phyloP scores from a whole-genome alignment of 1,140 invertebrate species.

The Calycopis cecrops region DNA sequence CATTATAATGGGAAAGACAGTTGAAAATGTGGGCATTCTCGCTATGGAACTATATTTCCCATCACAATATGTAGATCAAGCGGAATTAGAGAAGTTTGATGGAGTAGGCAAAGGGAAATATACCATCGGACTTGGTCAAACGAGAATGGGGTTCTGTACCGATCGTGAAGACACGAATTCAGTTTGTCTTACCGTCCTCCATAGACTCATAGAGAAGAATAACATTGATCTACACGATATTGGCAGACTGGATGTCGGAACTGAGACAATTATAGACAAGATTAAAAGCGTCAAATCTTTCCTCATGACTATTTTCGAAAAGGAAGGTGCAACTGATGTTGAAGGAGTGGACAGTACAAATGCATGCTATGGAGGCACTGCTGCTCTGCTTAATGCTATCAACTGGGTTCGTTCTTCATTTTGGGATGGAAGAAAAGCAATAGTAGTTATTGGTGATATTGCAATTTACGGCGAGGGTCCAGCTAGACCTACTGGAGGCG shows the following conservation, averaged over 20 bases:
- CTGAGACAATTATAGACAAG: slow-evolving; percentile 98
- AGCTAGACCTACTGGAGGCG: slow-evolving; percentile 97
- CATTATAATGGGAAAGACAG: slow-evolving; percentile 50
- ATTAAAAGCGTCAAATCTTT: slow-evolving; percentile 98
- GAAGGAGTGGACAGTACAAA: slow-evolving; percentile 98
- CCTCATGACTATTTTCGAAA: slow-evolving; percentile 96
- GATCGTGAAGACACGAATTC: slow-evolving; percentile 98
- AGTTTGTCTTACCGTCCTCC: slow-evolving; percentile 93
- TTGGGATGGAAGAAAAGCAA: slow-evolving; percentile 95
- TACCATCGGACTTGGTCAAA: slow-evolving; percentile 96
- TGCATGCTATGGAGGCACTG: slow-evolving; percentile 99
- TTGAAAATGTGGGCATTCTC: slow-evolving; percentile 93
- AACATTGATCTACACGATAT: slow-evolving; percentile 85
- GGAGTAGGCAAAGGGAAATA: slow-evolving; percentile 94
- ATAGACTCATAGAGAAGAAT: slow-evolving; percentile 85
- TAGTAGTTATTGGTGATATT: slow-evolving; percentile 96
- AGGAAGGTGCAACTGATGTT: slow-evolving; percentile 90
- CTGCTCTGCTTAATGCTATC: slow-evolving; percentile 97
- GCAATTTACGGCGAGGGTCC: slow-evolving; percentile 95
- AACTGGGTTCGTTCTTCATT: slow-evolving; percentile 97
- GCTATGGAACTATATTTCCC: slow-evolving; percentile 97
- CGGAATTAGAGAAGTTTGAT: slow-evolving; percentile 92
- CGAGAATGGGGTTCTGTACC: slow-evolving; percentile 97
- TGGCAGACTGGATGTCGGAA: slow-evolving; percentile 96
- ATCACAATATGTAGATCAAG: slow-evolving; percentile 94